These are phyloP conservation scores for Cacatua alba DNA, from an alignment of 2,113 vertebrate species.

Conservation along the genomic window DNA sequence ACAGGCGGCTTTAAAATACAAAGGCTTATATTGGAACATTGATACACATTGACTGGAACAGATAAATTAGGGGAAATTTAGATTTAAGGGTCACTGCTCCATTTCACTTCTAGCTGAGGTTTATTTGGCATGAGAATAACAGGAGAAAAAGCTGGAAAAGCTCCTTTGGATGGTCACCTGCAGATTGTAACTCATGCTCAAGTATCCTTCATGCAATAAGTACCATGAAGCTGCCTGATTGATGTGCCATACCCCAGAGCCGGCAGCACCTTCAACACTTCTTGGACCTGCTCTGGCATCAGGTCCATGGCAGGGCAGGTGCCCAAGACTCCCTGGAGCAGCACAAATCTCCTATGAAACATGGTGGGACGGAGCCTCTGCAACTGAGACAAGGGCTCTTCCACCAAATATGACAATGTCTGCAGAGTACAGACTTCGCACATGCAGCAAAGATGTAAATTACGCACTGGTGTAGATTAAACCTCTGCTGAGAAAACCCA, in stretches of 20 bases:
- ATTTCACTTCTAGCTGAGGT: not conserved
- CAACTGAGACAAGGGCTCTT: fast-evolving
- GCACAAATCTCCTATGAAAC: fast-evolving
- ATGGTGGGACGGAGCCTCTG: not conserved
- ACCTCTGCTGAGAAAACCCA: not conserved
- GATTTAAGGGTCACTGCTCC: not conserved
- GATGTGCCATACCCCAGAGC: not conserved
- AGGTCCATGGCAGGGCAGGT: not conserved
- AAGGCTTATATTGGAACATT: not conserved
- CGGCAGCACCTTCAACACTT: fast-evolving
- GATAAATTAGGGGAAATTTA: not conserved
- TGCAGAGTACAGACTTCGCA: not conserved
- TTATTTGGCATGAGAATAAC: not conserved
- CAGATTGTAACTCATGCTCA: not conserved
- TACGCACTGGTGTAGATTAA: not conserved
- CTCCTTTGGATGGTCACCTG: not conserved
- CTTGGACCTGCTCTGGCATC: not conserved
- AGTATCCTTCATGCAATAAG: not conserved
- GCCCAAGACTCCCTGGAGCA: fast-evolving
- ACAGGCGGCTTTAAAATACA: not conserved
- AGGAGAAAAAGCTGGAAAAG: not conserved
- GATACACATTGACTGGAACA: not conserved
- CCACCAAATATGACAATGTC: fast-evolving
- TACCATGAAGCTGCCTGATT: fast-evolving
- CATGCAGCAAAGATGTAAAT: not conserved